Base-by-base conservation (phyloP, 2,797 vertebrate species). In the Okamejei kenojei region DNA sequence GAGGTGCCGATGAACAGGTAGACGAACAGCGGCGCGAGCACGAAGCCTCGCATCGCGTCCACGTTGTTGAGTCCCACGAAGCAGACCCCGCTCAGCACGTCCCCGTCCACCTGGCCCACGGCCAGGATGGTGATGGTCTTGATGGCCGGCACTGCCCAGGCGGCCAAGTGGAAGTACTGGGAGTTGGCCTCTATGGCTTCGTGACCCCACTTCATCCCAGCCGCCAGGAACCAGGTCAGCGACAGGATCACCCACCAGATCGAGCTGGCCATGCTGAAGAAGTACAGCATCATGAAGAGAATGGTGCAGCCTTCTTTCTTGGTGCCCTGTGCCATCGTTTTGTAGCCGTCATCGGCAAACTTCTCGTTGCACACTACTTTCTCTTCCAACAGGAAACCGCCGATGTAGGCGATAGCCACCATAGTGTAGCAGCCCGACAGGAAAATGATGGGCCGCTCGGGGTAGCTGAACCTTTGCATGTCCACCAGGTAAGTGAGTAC, bases 181-280 rank as follows among this genome's bases (percentile, higher is more conserved):
- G 98, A 99, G 94, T 99, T 98, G n/a, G 98, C 98, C 95, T 99
- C 98, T 0, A 99, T 99, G 94, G 98, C 98, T 94, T 99, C 98
- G 0, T 99, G 98, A 58, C 98, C 98, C 98, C 98, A 99, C 94
- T 99, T 99, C 98, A 99, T 99, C 26, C 98, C 98, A 0, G 98
- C 98, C 0, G 98, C 98, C 94, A 99, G 96, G 95, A 99, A 99
- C 98, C 98, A 99, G 94, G 98, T 99, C 93, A 99, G 97, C 1
- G 98, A 98, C 93, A 99, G 96, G 93, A 99, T 98, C 93, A 99
- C 98, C 98, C 98, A 99, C 98, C 98, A 99, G 95, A 99, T 99
- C 93, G 98, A 99, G 96, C 98, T 99, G 95, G 98, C 98, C 98
- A 99, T 99, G 95, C 98, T 97, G 11, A 99, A 99, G 96, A 99